These are phyloP conservation scores for Drosophila mimica DNA, from an alignment of 2,888 invertebrate genomes.

Conservation along the genomic window DNA sequence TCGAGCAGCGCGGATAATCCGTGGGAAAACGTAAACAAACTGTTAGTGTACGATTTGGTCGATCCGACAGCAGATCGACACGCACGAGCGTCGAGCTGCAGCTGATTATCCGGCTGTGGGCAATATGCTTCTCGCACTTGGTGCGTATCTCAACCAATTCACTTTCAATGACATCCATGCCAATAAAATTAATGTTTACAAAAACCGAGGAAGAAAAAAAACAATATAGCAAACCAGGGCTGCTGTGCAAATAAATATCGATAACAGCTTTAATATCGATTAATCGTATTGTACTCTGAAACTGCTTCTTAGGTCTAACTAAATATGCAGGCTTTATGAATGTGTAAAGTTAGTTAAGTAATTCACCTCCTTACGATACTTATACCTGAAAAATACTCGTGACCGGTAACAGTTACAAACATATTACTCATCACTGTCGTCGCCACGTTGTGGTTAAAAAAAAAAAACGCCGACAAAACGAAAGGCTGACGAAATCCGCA, in stretches of 20 bases:
- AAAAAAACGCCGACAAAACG: slow-evolving; percentile 48
- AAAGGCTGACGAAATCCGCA: slow-evolving; percentile 46
- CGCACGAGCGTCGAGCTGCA: slow-evolving; percentile 89
- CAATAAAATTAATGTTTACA: slow-evolving; percentile 20
- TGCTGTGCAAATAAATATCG: slow-evolving; percentile 5
- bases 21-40: slow-evolving; percentile 89
- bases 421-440: slow-evolving; percentile 38
- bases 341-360: too few relatives aligned
- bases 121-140: slow-evolving; percentile 87
- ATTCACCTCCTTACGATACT: not conserved
- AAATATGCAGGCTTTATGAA: too few relatives aligned
- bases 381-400: not conserved
- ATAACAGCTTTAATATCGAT: slow-evolving; percentile 9
- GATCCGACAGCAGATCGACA: slow-evolving; percentile 88
- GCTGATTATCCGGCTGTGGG: slow-evolving; percentile 88
- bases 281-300: not conserved
- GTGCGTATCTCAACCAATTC: slow-evolving; percentile 88
- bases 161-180: slow-evolving; percentile 88
- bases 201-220: slow-evolving; percentile 10
- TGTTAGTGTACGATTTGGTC: slow-evolving; percentile 87
- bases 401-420: slow-evolving; percentile 26
- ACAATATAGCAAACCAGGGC: slow-evolving; percentile 6
- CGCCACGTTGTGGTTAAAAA: slow-evolving; percentile 78
- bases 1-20: slow-evolving; percentile 86
- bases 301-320: not conserved